Evolutionary conservation across 2,113 vertebrate species (phyloP).

Genomic region (Scartelaos histophorus): DNA sequence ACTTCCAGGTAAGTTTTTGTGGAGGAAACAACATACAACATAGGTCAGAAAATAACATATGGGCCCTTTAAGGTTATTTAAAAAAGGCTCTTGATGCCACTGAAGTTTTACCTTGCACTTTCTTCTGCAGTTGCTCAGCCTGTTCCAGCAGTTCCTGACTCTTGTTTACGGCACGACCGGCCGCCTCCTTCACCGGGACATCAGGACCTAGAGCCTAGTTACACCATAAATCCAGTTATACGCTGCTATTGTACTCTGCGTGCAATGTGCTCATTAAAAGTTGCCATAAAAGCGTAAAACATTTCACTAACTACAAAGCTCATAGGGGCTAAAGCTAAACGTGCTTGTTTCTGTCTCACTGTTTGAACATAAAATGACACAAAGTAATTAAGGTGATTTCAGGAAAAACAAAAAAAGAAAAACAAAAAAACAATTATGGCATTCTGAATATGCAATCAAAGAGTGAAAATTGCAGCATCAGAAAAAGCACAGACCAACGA

Average conservation of each 20-base stretch:
- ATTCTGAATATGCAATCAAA: not conserved
- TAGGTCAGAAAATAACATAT: no score
- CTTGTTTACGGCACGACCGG: slow-evolving; percentile 57
- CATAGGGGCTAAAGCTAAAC: slow-evolving; percentile 11
- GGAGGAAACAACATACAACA: no score
- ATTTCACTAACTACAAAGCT: slow-evolving; percentile 31
- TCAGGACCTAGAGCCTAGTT: slow-evolving; percentile 63
- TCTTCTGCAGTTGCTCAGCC: slow-evolving; percentile 61
- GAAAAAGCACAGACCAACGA: not conserved
- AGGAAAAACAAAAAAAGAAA: not conserved
- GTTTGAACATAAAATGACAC: slow-evolving; percentile 8
- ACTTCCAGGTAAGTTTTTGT: no score
- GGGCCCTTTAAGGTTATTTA: not conserved
- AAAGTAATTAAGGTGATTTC: slow-evolving; percentile 4
- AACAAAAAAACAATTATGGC: not conserved
- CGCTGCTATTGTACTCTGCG: not conserved
- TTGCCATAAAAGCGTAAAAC: slow-evolving; percentile 28
- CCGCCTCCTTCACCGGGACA: slow-evolving; percentile 61
- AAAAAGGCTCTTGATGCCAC: not conserved
- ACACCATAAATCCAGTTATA: not conserved
- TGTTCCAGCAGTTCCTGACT: slow-evolving; percentile 62
- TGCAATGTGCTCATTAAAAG: not conserved
- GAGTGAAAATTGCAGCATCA: not conserved
- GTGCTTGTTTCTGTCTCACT: not conserved
- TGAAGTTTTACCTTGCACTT: slow-evolving; percentile 56